phyloP scores from a whole-genome alignment of 2,113 vertebrate species.

The Paedocypris sp. region DNA sequence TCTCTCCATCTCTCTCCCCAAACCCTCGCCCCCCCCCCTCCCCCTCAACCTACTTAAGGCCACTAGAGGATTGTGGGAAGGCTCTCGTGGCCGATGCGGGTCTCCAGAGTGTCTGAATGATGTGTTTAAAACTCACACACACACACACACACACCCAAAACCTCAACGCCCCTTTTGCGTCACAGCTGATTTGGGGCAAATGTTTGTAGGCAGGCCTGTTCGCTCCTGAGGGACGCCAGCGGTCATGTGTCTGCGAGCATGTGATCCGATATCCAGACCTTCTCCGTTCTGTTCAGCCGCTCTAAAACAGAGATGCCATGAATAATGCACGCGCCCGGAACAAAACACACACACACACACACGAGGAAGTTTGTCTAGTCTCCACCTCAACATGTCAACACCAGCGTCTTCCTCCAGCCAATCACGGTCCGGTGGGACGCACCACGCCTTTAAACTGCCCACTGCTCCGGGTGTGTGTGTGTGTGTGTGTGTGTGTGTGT shows the following conservation, averaged over 20 bases:
- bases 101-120: slow-evolving; percentile 30
- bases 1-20: neutral
- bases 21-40: neutral
- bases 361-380: neutral
- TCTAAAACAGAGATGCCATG: slow-evolving; percentile 22
- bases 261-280: slow-evolving; percentile 22
- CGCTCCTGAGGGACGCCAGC: neutral
- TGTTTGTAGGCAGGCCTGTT: neutral
- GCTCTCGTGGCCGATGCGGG: slow-evolving; percentile 32
- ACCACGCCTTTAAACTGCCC: too few species aligned
- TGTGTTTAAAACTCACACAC: slow-evolving; percentile 23
- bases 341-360: neutral
- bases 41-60: neutral
- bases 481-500: too few species aligned
- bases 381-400: neutral
- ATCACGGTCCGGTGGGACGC: too few species aligned
- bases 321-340: slow-evolving; percentile 28
- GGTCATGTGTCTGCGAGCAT: slow-evolving; percentile 1
- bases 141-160: slow-evolving; percentile 1
- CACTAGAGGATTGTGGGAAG: slow-evolving; percentile 39
- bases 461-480: too few species aligned
- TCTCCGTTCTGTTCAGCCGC: slow-evolving; percentile 5
- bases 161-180: slow-evolving; percentile 1
- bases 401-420: too few species aligned
- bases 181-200: neutral